phyloP scores from a whole-genome alignment of 2,113 vertebrate species.

The Ophiodon elongatus region DNA sequence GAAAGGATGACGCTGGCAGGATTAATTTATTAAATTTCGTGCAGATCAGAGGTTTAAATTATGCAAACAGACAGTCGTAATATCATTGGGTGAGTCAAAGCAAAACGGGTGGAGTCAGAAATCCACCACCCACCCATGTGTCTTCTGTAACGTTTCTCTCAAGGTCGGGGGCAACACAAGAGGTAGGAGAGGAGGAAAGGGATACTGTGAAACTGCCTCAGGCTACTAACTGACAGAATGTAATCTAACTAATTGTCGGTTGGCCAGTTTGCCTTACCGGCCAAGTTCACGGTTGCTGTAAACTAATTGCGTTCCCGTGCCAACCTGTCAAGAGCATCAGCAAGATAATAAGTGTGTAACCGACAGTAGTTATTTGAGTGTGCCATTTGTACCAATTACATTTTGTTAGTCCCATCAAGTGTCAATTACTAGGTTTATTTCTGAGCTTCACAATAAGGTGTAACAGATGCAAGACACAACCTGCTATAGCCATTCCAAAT shows the following conservation, averaged over 20 bases:
- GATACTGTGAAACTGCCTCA: conserved; percentile 30
- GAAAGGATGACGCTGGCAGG: conserved; percentile 16
- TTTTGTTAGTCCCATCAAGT: not conserved
- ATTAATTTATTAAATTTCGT: conserved; percentile 51
- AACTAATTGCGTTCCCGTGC: conserved; percentile 1
- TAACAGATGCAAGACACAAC: not conserved
- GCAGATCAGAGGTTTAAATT: conserved; percentile 52
- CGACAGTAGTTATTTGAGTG: not conserved
- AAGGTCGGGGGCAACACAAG: not conserved
- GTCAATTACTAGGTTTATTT: not conserved
- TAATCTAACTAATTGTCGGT: conserved; percentile 37
- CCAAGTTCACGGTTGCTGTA: conserved; percentile 5
- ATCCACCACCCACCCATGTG: not conserved
- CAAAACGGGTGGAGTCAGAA: not conserved
- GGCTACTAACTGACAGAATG: conserved; percentile 13
- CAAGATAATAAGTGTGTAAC: not conserved
- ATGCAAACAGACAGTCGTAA: conserved; percentile 33
- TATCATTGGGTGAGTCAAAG: conserved; percentile 29
- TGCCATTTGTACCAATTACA: not conserved
- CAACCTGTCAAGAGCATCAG: not conserved
- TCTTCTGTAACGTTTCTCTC: conserved; percentile 31
- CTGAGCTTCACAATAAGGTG: not conserved
- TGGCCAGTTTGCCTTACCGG: conserved; percentile 10
- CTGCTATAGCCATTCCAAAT: not conserved
- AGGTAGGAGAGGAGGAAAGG: conserved; percentile 6